Conservation (phyloP, 2,797 vertebrate species). For the Myripristis murdjan region DNA sequence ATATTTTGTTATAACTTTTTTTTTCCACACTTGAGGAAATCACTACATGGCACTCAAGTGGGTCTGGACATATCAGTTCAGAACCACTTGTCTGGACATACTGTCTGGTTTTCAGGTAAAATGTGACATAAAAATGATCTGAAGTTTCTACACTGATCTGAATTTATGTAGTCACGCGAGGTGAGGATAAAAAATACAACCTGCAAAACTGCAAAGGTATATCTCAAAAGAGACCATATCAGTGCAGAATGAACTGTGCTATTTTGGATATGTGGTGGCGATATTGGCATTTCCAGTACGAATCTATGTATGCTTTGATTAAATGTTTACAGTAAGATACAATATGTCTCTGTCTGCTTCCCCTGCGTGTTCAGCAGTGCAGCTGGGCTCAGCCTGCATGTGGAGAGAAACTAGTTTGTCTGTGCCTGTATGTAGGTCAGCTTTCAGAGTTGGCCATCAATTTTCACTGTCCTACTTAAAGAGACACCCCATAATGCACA, state of each 20-base stretch:
- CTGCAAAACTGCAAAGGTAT: not conserved
- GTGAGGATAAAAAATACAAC: slow-evolving; percentile 20
- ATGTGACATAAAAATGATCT: not conserved
- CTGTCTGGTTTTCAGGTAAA: slow-evolving; percentile 20
- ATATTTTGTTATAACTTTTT: not conserved
- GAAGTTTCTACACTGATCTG: slow-evolving; percentile 17
- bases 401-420: slow-evolving; percentile 84
- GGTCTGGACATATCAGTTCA: slow-evolving; percentile 30
- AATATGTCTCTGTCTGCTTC: slow-evolving; percentile 57
- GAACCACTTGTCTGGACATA: slow-evolving; percentile 38
- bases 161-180: slow-evolving; percentile 39
- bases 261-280: not conserved
- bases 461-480: slow-evolving; percentile 88
- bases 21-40: slow-evolving; percentile 56
- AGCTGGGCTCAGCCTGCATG: slow-evolving; percentile 72
- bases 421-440: slow-evolving; percentile 88
- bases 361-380: slow-evolving; percentile 69
- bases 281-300: slow-evolving; percentile 15
- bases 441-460: slow-evolving; percentile 87
- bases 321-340: slow-evolving; percentile 60
- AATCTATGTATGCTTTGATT: slow-evolving; percentile 36
- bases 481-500: slow-evolving; percentile 59
- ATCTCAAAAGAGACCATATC: not conserved
- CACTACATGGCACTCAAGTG: slow-evolving; percentile 40
- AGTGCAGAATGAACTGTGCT: not conserved